Base-by-base conservation (phyloP, 2,797 vertebrate genomes). In the Protosalanx chinensis region DNA sequence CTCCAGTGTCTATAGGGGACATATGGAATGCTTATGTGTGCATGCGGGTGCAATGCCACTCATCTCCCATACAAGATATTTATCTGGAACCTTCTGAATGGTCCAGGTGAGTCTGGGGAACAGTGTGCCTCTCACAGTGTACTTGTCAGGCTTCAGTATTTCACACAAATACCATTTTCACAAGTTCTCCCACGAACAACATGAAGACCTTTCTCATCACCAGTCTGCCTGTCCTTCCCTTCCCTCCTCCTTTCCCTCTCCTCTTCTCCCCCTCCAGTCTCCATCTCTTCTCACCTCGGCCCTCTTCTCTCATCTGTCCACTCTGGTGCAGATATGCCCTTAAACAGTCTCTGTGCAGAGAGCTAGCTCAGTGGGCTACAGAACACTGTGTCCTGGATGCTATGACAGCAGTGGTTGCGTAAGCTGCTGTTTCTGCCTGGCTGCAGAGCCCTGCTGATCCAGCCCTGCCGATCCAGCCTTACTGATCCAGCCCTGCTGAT, bases 351-450 rank as follows among this genome's bases (percentile, higher is more conserved):
- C 62, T 23, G 61, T 18, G 2, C 3, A 64, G 13, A 33, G 41
- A 30, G 16, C 5, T 30, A 64, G 62, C 33, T 41, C 62, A 12
- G 62, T 13, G 62, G 62, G 62, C 3, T 49, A 61, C 18, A 10
- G 59, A 85, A 84, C 88, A 82, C 16, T 66, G 74, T 87, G 89
- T 89, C 77, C 86, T 78, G 82, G 72, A 15, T 61, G 81, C 80
- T 76, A 81, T 81, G 80, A 70, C 58, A 78, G 73, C 78, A 79
- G 75, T 76, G 74, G 81, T 89, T 87, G 86, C 80, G 79, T 84
- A 87, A 88, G 78, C 71, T 80, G 79, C 61, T 15, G 15, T 77
- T 85, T 85, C 77, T 84, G 78, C 76, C 81, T 81, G 77, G 81
- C 76, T 88, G 83, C 84, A 84, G 79, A 82, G 80, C n/a, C 20